Evolutionary conservation across 2,888 invertebrate species (phyloP).

Genomic region (Cephus pulcher): DNA sequence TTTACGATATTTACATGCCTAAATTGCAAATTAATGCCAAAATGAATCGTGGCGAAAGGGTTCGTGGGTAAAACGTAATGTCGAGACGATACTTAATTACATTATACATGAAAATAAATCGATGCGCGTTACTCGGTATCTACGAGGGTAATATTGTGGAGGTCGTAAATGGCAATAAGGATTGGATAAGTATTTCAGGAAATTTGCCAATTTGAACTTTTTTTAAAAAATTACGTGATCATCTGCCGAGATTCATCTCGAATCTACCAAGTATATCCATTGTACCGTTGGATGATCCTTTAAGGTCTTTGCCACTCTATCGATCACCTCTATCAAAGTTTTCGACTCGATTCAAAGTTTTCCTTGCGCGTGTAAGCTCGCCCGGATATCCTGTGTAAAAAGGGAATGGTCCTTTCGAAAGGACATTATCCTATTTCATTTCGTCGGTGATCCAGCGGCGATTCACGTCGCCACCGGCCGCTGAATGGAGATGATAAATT

Average conservation of each 20-base stretch:
- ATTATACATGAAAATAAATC: background rate
- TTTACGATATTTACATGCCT: slow-evolving; percentile 30
- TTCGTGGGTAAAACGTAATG: background rate
- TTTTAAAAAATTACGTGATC: background rate
- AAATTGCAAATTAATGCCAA: slow-evolving; percentile 36
- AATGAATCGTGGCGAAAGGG: background rate
- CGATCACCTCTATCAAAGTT: background rate
- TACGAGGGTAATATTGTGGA: background rate
- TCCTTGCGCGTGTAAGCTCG: background rate
- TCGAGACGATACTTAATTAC: background rate
- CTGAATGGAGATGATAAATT: background rate
- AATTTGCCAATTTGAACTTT: background rate
- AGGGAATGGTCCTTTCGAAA: background rate
- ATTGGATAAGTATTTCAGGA: background rate
- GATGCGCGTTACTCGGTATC: background rate
- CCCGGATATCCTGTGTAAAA: background rate
- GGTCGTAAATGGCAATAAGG: background rate
- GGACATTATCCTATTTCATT: background rate
- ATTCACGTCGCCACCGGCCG: background rate
- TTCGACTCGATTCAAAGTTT: background rate
- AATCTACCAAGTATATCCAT: background rate
- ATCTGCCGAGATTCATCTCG: background rate
- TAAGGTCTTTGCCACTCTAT: background rate
- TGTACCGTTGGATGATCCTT: background rate
- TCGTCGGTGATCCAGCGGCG: background rate